Percentiles rank a stretch among this genome's conserved stretches.
phyloP scores from a whole-genome alignment of 2,888 invertebrate species.

The Desoria tigrina region DNA sequence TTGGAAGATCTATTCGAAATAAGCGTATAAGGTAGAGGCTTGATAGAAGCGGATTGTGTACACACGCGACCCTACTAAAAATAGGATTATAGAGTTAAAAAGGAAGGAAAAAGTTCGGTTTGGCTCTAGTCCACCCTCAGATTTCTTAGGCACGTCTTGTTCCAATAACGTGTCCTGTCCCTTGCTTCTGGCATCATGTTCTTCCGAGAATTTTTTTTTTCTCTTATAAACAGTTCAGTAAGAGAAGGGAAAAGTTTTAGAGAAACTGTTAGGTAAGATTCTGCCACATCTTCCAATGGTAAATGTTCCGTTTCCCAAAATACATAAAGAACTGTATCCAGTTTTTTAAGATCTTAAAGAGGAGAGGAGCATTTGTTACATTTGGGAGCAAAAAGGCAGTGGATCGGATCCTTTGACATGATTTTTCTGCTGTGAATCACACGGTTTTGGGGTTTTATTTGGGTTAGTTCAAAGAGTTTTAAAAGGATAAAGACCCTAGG shows the following conservation, averaged over 20 bases:
- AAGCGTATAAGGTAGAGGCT: too few species aligned
- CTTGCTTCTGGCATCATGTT: not conserved
- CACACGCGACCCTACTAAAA: conserved; percentile 23
- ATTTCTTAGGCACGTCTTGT: conserved; percentile 8
- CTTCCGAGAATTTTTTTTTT: too few species aligned
- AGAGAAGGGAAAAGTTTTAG: not conserved
- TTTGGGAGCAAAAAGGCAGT: not conserved
- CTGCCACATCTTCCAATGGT: too few species aligned
- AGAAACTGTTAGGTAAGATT: not conserved
- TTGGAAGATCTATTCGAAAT: too few species aligned
- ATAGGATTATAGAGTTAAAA: conserved; percentile 19
- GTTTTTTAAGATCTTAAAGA: not conserved
- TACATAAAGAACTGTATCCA: conserved; percentile 1
- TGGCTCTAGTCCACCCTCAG: conserved; percentile 15
- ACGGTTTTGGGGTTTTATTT: too few species aligned
- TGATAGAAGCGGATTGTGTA: conserved; percentile 8
- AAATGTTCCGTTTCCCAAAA: conserved; percentile 1
- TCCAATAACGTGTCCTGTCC: not conserved
- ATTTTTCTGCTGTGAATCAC: not conserved
- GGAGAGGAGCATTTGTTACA: not conserved
- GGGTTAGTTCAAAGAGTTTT: too few species aligned
- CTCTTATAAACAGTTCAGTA: too few species aligned
- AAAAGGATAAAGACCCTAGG: too few species aligned
- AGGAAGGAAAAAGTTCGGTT: conserved; percentile 11
- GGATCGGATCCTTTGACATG: conserved; percentile 4